Conservation (phyloP, 2,797 vertebrate species). For the Myotis planiceps region DNA sequence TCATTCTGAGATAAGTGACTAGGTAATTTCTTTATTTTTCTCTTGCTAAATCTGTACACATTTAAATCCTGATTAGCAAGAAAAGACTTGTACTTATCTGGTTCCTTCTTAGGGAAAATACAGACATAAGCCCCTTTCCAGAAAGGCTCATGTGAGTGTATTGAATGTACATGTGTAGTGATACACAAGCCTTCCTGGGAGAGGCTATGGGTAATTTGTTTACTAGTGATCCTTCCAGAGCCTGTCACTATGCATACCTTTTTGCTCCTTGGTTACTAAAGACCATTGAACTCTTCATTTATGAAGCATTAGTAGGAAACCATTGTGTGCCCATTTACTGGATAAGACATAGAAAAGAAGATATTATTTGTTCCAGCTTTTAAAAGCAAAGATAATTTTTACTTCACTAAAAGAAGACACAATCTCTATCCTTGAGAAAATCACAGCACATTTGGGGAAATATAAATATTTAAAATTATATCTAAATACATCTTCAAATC, state of each 20-base stretch:
- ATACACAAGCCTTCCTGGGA: not conserved
- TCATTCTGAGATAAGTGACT: not conserved
- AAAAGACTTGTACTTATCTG: not conserved
- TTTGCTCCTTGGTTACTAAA: not conserved
- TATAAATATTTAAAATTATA: conserved; percentile 69
- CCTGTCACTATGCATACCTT: not conserved
- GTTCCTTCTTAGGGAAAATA: conserved; percentile 1
- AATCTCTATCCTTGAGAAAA: conserved; percentile 57
- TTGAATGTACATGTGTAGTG: not conserved
- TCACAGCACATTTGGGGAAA: conserved; percentile 49
- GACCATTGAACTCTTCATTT: not conserved
- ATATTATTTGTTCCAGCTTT: conserved; percentile 39
- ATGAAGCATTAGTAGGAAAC: not conserved
- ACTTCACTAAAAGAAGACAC: conserved; percentile 27
- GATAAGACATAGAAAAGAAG: conserved; percentile 39
- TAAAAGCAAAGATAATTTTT: conserved; percentile 58
- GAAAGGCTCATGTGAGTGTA: not conserved
- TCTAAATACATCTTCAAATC: conserved; percentile 58
- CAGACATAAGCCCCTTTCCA: not conserved
- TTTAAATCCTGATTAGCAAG: not conserved
- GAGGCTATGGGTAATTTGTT: not conserved
- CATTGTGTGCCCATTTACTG: not conserved
- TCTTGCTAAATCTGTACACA: not conserved
- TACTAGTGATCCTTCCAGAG: not conserved
- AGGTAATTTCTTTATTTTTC: conserved; percentile 20